Evolutionary conservation across 2,888 invertebrate species (phyloP), one percentile per base, ranked within the genome.

Genomic region (Aquatica leii): DNA sequence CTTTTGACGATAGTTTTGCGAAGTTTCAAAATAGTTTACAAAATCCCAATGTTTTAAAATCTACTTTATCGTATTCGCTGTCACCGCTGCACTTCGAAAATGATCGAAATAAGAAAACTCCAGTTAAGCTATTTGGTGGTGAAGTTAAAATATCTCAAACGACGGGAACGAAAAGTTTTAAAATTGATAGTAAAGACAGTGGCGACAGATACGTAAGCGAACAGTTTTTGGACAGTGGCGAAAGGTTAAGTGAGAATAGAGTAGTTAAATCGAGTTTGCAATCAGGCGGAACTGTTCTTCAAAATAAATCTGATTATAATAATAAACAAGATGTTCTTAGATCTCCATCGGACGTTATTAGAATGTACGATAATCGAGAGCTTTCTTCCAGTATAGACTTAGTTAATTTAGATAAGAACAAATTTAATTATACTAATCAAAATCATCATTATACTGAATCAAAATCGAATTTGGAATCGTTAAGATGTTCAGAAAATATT

Each of bases 261-360:
- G 91, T 94, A 65, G 91, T 94, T 15, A 88, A 92, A 73, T 92
- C 93, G 0, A 90, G 92, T 0, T 82, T 94, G 59, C 89, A 94
- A 75, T 93, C 94, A 0, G 94, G 94, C 21, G 94, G 93, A 12
- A 93, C 92, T n/a, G 86, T 87, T 53, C 66, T 81, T 49, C 81
- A 81, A 48, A 81, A 79, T 58, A 79, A 79, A 66, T 69, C 77
- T 1, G 75, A 71, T 53, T 79, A 77, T 56, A 69, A 66, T 37
- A 76, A 74, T 41, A 68, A 68, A 52, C 66, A 61, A 31, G 69
- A 72, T 35, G 40, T 61, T 8, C 24, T 73, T 20, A 68, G 73
- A 48, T 61, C 72, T 2, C 71, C 74, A 11, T 77, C 77, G 12
- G 78, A 80, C 60, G 71, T 79, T 6, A 78, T 80, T 37, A 64